Evolutionary conservation across 2,888 invertebrate genomes (phyloP).

Genomic region (Apodemia duryi): DNA sequence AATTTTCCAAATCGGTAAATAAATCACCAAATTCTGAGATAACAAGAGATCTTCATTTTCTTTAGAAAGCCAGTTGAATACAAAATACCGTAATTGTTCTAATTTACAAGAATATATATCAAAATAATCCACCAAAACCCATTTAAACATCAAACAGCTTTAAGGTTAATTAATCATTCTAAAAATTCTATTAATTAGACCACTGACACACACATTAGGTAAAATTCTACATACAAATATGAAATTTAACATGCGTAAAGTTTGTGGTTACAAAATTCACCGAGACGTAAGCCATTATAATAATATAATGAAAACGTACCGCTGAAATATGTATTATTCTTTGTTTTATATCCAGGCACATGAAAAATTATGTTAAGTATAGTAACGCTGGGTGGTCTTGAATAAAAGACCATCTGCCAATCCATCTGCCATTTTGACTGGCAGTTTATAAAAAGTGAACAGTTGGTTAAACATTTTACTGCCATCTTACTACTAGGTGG

Average conservation of each 20-base stretch:
- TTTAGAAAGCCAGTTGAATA: too few relatives aligned
- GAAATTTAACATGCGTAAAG: conserved; percentile 1
- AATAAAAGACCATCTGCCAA: too few relatives aligned
- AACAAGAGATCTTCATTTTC: too few relatives aligned
- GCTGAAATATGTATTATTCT: conserved; percentile 2
- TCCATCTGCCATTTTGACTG: too few relatives aligned
- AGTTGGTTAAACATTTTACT: too few relatives aligned
- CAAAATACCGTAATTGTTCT: too few relatives aligned
- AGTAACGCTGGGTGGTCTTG: too few relatives aligned
- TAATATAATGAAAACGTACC: conserved; percentile 7
- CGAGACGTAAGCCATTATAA: conserved; percentile 5
- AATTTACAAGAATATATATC: too few relatives aligned
- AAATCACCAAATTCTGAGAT: too few relatives aligned
- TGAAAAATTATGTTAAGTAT: neutral
- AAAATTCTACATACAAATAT: neutral
- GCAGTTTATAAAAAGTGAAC: too few relatives aligned
- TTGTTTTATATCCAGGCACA: neutral
- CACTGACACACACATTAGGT: neutral
- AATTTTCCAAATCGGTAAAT: too few relatives aligned
- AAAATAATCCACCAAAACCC: neutral
- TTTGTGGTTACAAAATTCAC: neutral
- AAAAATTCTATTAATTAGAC: conserved; percentile 1
- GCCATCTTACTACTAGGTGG: too few relatives aligned
- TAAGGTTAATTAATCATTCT: neutral
- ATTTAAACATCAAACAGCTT: neutral